phyloP scores from a whole-genome alignment of 2,888 invertebrate genomes.

The Acanthosepion lycidas region DNA sequence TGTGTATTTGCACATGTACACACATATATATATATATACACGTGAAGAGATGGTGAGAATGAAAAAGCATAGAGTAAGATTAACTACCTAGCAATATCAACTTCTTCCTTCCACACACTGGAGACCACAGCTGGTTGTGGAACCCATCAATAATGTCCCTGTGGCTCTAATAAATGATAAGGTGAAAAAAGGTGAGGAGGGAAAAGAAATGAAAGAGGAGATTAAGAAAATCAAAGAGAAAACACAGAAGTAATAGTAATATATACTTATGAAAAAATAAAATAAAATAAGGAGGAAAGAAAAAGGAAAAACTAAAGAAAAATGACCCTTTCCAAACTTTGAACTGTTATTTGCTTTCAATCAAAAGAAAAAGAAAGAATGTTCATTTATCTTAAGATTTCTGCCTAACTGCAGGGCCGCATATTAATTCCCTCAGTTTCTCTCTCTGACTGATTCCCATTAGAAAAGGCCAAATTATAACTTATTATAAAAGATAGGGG shows the following conservation, averaged over 20 bases:
- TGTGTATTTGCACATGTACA: not conserved
- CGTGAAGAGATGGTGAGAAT: not conserved
- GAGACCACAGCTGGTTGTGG: constrained; percentile 18
- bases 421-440: not conserved
- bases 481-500: constrained; percentile 4
- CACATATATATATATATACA: not conserved
- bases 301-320: not conserved
- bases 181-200: not conserved
- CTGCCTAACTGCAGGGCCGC: not conserved
- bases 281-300: not conserved
- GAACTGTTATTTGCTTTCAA: not conserved
- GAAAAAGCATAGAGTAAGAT: not conserved
- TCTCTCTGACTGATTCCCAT: not conserved
- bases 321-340: not conserved
- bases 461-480: not conserved
- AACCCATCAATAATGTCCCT: constrained; percentile 23
- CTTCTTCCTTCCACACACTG: not conserved
- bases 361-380: not conserved
- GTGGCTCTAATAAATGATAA: constrained; percentile 23
- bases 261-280: not conserved
- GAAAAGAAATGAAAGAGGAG: not conserved
- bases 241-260: not conserved
- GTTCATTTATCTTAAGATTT: not conserved
- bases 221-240: not conserved
- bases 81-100: not conserved